phyloP scores from a whole-genome alignment of 2,888 invertebrate species.

The Quadriops clusia region DNA sequence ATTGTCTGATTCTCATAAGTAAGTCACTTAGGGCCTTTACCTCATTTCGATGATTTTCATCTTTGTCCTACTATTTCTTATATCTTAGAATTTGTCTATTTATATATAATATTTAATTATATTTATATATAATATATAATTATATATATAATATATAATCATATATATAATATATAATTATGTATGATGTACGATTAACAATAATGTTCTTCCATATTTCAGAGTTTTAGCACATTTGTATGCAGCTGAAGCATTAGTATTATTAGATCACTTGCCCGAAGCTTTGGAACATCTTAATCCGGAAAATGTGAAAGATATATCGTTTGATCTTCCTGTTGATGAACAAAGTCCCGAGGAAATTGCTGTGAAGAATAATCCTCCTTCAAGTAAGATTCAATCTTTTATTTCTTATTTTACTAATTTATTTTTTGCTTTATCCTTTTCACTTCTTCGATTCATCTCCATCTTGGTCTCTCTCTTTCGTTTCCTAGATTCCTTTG shows the following conservation, averaged over 20 bases:
- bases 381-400: slow-evolving; percentile 31
- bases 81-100: slow-evolving; percentile 3
- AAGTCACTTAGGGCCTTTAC: slow-evolving; percentile 12
- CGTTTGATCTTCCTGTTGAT: slow-evolving; percentile 36
- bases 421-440: too few relatives aligned
- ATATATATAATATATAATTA: background rate
- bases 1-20: slow-evolving; percentile 60
- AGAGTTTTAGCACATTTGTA: slow-evolving; percentile 80
- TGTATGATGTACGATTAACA: slow-evolving; percentile 37
- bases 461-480: too few relatives aligned
- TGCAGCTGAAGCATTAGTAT: slow-evolving; percentile 76
- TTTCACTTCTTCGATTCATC: too few relatives aligned
- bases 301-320: slow-evolving; percentile 50
- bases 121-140: background rate
- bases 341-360: slow-evolving; percentile 36
- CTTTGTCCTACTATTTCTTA: background rate
- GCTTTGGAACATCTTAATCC: slow-evolving; percentile 76
- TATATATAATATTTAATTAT: slow-evolving; percentile 1
- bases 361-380: slow-evolving; percentile 29
- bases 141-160: background rate
- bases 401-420: too few relatives aligned
- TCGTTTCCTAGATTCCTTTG: too few relatives aligned
- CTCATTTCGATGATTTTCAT: background rate
- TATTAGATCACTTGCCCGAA: slow-evolving; percentile 69
- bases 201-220: slow-evolving; percentile 10